Conservation (phyloP, 1,140 invertebrate species). For the Yoshiicerus persimilis region DNA sequence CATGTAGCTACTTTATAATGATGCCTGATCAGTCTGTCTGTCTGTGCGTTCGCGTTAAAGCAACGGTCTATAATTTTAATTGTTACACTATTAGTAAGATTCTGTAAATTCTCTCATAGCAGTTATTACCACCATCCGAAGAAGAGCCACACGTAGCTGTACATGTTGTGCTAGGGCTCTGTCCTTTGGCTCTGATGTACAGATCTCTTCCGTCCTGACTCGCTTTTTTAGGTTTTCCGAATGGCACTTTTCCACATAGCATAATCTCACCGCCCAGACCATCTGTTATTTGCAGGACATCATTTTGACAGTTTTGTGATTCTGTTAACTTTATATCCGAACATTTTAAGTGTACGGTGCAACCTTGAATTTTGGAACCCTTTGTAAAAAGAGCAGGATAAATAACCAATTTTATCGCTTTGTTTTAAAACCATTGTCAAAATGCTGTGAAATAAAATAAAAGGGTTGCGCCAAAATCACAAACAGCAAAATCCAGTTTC, state of each 20-base stretch:
- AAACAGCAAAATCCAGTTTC: too few species aligned
- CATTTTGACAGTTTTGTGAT: not conserved
- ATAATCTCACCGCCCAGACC: not conserved
- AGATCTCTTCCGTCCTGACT: not conserved
- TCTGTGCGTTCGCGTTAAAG: too few species aligned
- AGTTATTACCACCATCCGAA: not conserved
- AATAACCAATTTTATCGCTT: too few species aligned
- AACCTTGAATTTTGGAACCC: not conserved
- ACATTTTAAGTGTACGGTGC: not conserved
- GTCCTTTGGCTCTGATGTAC: not conserved
- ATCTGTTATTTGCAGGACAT: not conserved
- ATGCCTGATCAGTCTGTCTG: too few species aligned
- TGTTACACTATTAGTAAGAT: too few species aligned
- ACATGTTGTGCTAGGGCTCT: not conserved
- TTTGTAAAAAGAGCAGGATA: not conserved
- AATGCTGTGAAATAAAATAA: too few species aligned
- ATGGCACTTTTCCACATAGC: not conserved
- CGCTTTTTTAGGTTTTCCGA: not conserved
- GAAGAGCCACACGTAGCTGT: not conserved
- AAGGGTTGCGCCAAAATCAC: too few species aligned
- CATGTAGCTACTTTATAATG: too few species aligned
- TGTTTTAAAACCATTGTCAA: too few species aligned
- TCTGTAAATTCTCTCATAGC: too few species aligned
- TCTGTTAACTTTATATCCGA: not conserved
- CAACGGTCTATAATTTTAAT: too few species aligned